Evolutionary conservation across 1,140 invertebrate species (phyloP), one percentile per base, ranked within the genome.

Genomic region (Drosophila kepulauana): DNA sequence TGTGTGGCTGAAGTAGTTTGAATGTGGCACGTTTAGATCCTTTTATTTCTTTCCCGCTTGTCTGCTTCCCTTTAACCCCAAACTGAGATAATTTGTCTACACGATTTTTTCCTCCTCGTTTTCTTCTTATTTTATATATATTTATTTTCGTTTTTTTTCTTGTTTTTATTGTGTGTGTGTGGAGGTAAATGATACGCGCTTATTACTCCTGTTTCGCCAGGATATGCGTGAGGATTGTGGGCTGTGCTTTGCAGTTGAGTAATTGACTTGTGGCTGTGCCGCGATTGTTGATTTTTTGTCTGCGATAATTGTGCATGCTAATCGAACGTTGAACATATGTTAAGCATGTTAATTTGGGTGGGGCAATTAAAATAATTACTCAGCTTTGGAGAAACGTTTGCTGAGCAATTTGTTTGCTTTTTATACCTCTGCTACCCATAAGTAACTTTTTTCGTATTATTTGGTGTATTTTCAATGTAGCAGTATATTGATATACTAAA

Each of bases 11-110:
- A 85, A 85, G 81, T 86, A 85, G 81, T 79, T 86, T 87, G 82
- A 82, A 88, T 88, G 82, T 87, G 79, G 82, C 84, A 87, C 84
- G 82, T 87, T 87, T 87, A 69, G 25, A 48, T 63, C 20, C 61
- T 72, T 54, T 65, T 48, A 59, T 35, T 72, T 43, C 45, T 66
- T 66, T 52, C 11, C 16, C 15, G 28, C 48, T 8, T 28, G 46
- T 51, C 54, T 43, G 8, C 38, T 25, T 15, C 25, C 8, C 28
- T 15, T 33, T n/a, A 62, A 41, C 20, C 45, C 46, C 57, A 49
- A 78, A 57, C 43, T 76, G 45, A 68, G 76, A 77, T 88, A 87
- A 87, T 87, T 87, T 87, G 80, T 87, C 82, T 87, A 70, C 78
- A 80, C 48, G 48, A 68, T 62, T 69, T 57, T 57, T 41, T 57